Evolutionary conservation across 2,797 vertebrate genomes (phyloP).

Genomic region (Megalops cyprinoides): DNA sequence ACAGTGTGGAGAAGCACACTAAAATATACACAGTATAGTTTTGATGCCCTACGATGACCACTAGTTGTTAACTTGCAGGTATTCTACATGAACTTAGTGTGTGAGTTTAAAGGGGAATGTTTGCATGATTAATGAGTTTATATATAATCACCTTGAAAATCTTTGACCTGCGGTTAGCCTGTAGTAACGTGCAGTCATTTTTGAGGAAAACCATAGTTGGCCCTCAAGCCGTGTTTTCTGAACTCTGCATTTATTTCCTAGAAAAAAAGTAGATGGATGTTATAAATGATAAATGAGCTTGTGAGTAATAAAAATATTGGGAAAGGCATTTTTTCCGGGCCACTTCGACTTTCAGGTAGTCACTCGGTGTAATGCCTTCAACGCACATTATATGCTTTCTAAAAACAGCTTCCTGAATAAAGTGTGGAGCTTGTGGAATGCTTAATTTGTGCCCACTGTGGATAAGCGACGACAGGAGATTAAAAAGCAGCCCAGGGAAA

Average conservation of each 20-base stretch:
- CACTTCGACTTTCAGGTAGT: not conserved
- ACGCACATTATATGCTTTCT: not conserved
- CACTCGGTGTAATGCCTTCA: not conserved
- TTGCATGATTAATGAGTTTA: not conserved
- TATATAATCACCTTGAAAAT: not conserved
- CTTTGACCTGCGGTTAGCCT: not conserved
- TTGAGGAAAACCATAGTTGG: not conserved
- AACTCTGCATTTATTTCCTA: not conserved
- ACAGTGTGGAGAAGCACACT: not conserved
- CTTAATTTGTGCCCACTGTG: not conserved
- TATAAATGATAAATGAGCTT: slow-evolving; percentile 14
- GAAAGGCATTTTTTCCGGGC: too few relatives aligned
- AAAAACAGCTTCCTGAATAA: not conserved
- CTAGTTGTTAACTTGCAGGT: not conserved
- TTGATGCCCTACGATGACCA: not conserved
- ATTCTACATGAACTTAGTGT: not conserved
- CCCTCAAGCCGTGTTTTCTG: not conserved
- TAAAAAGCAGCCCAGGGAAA: too few relatives aligned
- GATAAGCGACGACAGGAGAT: not conserved
- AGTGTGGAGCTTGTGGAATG: not conserved
- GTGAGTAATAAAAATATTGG: slow-evolving; percentile 3
- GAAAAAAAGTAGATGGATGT: not conserved
- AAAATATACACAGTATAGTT: not conserved
- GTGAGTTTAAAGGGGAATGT: too few relatives aligned
- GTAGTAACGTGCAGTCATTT: not conserved